Evolutionary conservation across 2,113 vertebrate genomes (phyloP), one percentile per base, ranked within the genome.

Genomic region (Tichodroma muraria): DNA sequence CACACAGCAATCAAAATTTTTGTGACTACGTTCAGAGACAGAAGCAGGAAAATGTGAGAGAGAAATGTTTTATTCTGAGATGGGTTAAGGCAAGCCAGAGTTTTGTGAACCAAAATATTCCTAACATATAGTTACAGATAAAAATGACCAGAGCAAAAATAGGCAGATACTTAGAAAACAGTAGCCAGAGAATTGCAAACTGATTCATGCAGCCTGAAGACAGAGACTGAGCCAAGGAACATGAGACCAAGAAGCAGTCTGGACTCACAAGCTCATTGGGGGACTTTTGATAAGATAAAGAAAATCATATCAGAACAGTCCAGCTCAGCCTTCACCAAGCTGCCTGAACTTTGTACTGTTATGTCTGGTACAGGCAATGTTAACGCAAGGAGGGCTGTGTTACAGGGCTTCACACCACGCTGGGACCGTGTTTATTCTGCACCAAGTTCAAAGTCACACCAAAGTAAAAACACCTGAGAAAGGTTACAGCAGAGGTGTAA

Each of bases 281-380:
- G 13, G 13, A 73, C 44, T 66, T 95, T 15, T 47, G 90, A 90
- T 92, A 93, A 92, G 92, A 94, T 94, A 94, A 93, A 91, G 80
- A 56, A 89, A 95, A 83, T 56, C 0, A 0, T 93, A 90, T 83
- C 42, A 78, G 47, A 95, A 73, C 59, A 77, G 53, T 45, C n/a
- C 49, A 80, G 71, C 37, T 77, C 71, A 85, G 80, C 33, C 79
- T 83, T 92, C 80, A 88, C 40, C 63, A 65, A 68, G 73, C 57
- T 85, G 70, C 85, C 64, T 78, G 80, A 59, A 73, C 95, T 92
- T 94, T 75, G 90, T n/a, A 42, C 85, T 80, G 38, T 10, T 80
- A 7, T 83, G 71, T 54, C 85, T 83, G 68, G 68, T 38, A 13
- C 0, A 4, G 45, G 37, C 63, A 80, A 8, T 47, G 85, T 59